A percentile compares a stretch with the other conserved stretches of the same genome.
Conservation (phyloP, 2,888 invertebrate species). For the Polydrusus tereticollis region DNA sequence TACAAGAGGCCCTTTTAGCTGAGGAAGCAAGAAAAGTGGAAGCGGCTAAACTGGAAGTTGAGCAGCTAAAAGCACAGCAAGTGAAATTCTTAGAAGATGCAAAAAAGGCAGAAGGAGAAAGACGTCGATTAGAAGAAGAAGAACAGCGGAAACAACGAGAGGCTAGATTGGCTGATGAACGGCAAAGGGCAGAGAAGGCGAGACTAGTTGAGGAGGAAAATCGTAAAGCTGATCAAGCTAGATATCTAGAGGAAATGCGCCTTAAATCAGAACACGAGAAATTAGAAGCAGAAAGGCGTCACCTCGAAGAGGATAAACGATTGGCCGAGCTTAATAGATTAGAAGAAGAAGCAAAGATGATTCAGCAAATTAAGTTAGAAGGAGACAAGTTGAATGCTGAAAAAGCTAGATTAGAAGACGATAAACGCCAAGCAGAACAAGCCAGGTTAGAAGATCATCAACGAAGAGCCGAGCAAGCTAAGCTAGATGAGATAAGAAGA, state of each 20-base stretch:
- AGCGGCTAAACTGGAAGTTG: constrained; percentile 54
- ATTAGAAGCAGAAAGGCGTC: constrained; percentile 51
- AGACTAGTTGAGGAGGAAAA: constrained; percentile 48
- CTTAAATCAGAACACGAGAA: constrained; percentile 51
- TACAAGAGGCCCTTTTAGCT: constrained; percentile 60
- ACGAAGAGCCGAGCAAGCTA: constrained; percentile 52
- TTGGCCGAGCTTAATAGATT: constrained; percentile 53
- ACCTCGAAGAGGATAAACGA: constrained; percentile 50
- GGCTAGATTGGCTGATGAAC: constrained; percentile 54
- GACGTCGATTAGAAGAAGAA: constrained; percentile 52
- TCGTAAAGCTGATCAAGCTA: constrained; percentile 54
- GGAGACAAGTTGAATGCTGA: constrained; percentile 52
- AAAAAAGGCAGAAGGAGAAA: constrained; percentile 54
- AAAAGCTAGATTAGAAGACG: constrained; percentile 53
- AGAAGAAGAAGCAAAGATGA: constrained; percentile 51
- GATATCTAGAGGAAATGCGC: constrained; percentile 53
- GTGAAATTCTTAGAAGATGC: constrained; percentile 55
- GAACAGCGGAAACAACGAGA: constrained; percentile 48
- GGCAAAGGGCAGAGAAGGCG: constrained; percentile 48
- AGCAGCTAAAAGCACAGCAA: constrained; percentile 60
- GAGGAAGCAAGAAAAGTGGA: constrained; percentile 54
- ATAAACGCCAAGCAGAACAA: constrained; percentile 52
- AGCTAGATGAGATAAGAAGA: constrained; percentile 48
- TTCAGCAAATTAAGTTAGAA: constrained; percentile 46
- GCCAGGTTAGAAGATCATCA: constrained; percentile 51